Evolutionary conservation across 2,113 vertebrate species (phyloP).

Genomic region (Motacilla alba): DNA sequence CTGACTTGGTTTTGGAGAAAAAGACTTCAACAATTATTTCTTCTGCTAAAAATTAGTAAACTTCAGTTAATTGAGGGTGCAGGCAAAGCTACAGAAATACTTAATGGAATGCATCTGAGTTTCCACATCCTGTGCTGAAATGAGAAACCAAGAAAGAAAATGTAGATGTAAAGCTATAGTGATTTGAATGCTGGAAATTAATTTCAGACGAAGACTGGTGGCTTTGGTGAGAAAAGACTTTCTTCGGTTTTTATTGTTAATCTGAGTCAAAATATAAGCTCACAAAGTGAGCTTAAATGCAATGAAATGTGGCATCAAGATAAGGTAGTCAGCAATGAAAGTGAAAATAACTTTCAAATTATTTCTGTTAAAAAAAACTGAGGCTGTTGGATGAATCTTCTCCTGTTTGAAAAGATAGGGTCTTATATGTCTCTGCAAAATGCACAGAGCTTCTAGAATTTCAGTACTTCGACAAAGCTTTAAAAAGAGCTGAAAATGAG

Average conservation of each 20-base stretch:
- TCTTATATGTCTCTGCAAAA: background rate
- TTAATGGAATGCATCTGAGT: background rate
- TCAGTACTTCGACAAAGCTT: background rate
- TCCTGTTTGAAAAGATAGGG: background rate
- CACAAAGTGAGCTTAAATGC: background rate
- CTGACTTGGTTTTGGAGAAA: background rate
- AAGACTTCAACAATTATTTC: background rate
- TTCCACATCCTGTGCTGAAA: background rate
- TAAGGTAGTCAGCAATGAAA: background rate
- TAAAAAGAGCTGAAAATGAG: conserved; percentile 29
- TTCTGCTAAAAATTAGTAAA: background rate
- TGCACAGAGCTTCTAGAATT: background rate
- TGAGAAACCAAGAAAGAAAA: background rate
- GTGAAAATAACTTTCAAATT: background rate
- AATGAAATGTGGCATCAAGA: background rate
- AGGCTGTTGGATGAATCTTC: background rate
- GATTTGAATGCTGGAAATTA: background rate
- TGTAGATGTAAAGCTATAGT: background rate
- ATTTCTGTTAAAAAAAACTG: background rate
- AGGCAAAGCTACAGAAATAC: background rate
- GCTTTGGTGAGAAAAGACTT: background rate
- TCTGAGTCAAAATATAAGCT: background rate
- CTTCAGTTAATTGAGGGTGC: background rate
- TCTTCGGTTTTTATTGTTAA: background rate
- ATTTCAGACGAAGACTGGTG: background rate